Percentiles rank a stretch among this genome's conserved stretches.
Evolutionary conservation across 2,797 vertebrate species (phyloP).

Genomic region (Saxicola maurus): DNA sequence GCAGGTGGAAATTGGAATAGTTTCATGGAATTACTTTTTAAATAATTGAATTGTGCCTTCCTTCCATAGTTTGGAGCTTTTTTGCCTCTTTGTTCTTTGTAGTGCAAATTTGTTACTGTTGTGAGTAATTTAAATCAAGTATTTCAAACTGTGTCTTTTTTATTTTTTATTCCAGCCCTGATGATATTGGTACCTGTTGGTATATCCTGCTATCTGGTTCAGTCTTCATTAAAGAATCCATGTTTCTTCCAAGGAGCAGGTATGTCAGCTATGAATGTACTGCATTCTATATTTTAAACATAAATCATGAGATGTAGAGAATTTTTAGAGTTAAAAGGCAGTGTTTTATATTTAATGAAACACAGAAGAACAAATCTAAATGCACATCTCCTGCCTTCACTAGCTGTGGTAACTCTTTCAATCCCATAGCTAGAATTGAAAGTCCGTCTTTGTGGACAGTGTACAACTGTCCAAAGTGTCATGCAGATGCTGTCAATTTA

Average conservation of each 20-base stretch:
- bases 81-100: neutral
- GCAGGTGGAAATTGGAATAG: neutral
- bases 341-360: neutral
- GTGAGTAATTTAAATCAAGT: neutral
- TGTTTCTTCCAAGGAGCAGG: slow-evolving; percentile 99
- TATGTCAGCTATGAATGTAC: slow-evolving; percentile 53
- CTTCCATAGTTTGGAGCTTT: neutral
- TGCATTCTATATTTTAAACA: neutral
- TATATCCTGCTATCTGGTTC: slow-evolving; percentile 97
- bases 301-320: neutral
- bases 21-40: neutral
- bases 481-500: neutral
- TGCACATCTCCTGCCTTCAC: neutral
- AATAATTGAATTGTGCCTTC: neutral
- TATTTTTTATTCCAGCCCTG: slow-evolving; percentile 80
- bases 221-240: slow-evolving; percentile 99
- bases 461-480: neutral
- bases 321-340: neutral
- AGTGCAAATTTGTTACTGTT: neutral
- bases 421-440: neutral
- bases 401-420: neutral
- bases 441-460: neutral
- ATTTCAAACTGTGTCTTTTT: slow-evolving; percentile 8
- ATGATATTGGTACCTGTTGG: slow-evolving; percentile 97
- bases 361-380: neutral